A percentile compares a stretch with the other conserved stretches of the same genome.
phyloP scores from a whole-genome alignment of 2,797 vertebrate species.

The Tauraco hartlaubi region DNA sequence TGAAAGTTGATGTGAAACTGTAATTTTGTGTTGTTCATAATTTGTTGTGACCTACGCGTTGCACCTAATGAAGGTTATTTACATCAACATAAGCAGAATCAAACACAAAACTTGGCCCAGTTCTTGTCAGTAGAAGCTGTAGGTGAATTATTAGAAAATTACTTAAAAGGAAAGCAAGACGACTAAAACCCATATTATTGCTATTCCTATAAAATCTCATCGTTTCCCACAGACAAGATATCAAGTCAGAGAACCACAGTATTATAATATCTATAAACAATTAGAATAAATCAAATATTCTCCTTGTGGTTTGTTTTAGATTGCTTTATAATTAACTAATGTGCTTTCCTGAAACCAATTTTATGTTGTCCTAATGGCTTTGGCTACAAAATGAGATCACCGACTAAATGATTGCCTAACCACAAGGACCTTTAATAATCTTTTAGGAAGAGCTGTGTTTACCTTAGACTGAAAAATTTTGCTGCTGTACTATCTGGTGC shows the following conservation, averaged over 20 bases:
- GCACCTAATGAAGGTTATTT: background rate
- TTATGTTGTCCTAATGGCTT: conserved; percentile 61
- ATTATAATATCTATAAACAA: conserved; percentile 27
- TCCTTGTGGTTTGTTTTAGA: conserved; percentile 48
- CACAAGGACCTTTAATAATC: conserved; percentile 21
- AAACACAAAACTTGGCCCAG: background rate
- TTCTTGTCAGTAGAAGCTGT: background rate
- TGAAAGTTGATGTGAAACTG: background rate
- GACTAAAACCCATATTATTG: background rate
- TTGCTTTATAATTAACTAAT: conserved; percentile 74
- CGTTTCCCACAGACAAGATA: background rate
- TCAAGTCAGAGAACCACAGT: background rate
- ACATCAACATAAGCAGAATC: background rate
- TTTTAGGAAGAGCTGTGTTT: background rate
- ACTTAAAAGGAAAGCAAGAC: background rate
- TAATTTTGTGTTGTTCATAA: background rate
- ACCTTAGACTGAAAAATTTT: background rate
- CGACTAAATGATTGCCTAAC: conserved; percentile 1
- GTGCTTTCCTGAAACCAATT: conserved; percentile 49
- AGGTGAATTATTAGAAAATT: background rate
- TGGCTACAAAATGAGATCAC: conserved; percentile 53
- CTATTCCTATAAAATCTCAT: background rate
- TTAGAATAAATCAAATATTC: conserved; percentile 69
- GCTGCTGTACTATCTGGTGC: background rate
- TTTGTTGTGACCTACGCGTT: background rate